These are phyloP conservation scores for Buathra laborator DNA, from an alignment of 2,888 invertebrate species.

Conservation along the genomic window DNA sequence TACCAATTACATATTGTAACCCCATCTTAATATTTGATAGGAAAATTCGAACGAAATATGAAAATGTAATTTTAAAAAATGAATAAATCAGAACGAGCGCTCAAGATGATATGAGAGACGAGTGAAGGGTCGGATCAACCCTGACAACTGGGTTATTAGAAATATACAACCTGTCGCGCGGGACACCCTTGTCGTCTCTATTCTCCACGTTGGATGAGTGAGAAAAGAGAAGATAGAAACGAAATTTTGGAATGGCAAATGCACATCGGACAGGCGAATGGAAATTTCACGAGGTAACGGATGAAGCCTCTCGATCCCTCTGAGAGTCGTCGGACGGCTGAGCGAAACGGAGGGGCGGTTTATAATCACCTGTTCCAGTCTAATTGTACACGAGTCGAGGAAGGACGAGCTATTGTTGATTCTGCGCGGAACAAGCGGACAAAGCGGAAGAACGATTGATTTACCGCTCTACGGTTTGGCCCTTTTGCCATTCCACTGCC, in stretches of 20 bases:
- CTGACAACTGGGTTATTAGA: background rate
- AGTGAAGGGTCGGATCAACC: background rate
- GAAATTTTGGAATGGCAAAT: background rate
- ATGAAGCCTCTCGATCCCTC: conserved; percentile 41
- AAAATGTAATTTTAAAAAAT: too few relatives aligned
- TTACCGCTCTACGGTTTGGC: conserved; percentile 30
- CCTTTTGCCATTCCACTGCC: conserved; percentile 4
- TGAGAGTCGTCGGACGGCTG: conserved; percentile 29
- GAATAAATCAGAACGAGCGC: too few relatives aligned
- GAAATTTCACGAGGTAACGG: conserved; percentile 62
- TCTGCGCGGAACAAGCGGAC: background rate
- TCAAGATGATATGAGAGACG: background rate
- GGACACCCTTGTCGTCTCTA: conserved; percentile 1
- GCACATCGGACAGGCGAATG: conserved; percentile 35
- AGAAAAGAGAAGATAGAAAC: background rate
- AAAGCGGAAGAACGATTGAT: conserved; percentile 50
- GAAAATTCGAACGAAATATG: too few relatives aligned
- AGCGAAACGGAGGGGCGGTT: conserved; percentile 33
- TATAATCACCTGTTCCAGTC: conserved; percentile 65
- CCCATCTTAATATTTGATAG: too few relatives aligned
- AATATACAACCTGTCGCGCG: conserved; percentile 45
- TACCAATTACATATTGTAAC: too few relatives aligned
- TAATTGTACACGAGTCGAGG: conserved; percentile 57
- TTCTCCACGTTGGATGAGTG: background rate
- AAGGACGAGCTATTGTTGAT: conserved; percentile 7